These are phyloP conservation scores for Arctopsyche grandis DNA, from an alignment of 1,140 invertebrate species.

Conservation along the genomic window DNA sequence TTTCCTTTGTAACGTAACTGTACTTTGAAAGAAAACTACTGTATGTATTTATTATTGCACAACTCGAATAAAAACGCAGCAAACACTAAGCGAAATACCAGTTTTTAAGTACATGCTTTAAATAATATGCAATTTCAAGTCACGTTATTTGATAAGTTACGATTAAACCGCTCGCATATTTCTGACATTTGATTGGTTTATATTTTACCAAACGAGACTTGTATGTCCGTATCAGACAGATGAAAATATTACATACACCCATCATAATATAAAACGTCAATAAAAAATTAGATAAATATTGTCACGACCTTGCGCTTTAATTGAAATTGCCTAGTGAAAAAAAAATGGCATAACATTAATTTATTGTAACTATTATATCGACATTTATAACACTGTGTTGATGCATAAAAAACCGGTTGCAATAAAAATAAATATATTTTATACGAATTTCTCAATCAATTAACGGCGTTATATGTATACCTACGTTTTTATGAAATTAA, in stretches of 20 bases:
- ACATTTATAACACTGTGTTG: slow-evolving; percentile 18
- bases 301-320: slow-evolving; percentile 12
- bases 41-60: too few relatives aligned
- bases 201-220: neutral
- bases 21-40: neutral
- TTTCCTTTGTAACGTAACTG: too few relatives aligned
- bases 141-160: slow-evolving; percentile 22
- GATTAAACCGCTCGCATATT: neutral
- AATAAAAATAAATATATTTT: slow-evolving; percentile 23
- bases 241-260: too few relatives aligned
- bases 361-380: slow-evolving; percentile 22
- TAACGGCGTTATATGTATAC: slow-evolving; percentile 6
- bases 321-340: slow-evolving; percentile 4
- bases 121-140: slow-evolving; percentile 15
- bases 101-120: slow-evolving; percentile 6
- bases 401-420: slow-evolving; percentile 11
- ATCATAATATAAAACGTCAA: too few relatives aligned
- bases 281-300: slow-evolving; percentile 7
- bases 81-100: neutral
- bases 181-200: neutral
- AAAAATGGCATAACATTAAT: slow-evolving; percentile 19
- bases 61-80: neutral
- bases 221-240: too few relatives aligned
- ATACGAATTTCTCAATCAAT: slow-evolving; percentile 14
- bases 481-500: neutral